These are phyloP conservation scores for Malurus splendens DNA, from an alignment of 2,797 vertebrate species.

Conservation along the genomic window DNA sequence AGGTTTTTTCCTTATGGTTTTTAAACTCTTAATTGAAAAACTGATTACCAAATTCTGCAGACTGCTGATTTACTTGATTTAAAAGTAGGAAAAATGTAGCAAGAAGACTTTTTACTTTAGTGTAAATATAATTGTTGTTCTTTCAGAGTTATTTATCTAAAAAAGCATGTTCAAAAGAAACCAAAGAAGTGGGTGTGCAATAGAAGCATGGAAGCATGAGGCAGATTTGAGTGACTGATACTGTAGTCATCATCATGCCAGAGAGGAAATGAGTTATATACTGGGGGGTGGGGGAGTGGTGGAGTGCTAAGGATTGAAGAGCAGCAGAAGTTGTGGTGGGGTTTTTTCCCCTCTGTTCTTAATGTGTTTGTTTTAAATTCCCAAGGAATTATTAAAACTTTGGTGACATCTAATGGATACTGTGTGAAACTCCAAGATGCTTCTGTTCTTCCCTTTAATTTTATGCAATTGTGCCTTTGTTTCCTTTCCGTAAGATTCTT, in stretches of 20 bases:
- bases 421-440: constrained; percentile 66
- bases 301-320: background rate
- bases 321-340: background rate
- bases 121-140: constrained; percentile 14
- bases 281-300: background rate
- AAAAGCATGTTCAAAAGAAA: constrained; percentile 51
- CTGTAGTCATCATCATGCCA: background rate
- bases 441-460: constrained; percentile 54
- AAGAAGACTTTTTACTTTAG: background rate
- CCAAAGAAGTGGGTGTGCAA: constrained; percentile 77
- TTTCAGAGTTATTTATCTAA: constrained; percentile 50
- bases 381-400: constrained; percentile 68
- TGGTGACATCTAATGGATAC: constrained; percentile 72
- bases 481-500: constrained; percentile 16
- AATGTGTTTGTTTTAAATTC: constrained; percentile 53
- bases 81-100: constrained; percentile 44
- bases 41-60: constrained; percentile 24
- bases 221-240: constrained; percentile 9
- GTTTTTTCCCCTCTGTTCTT: background rate
- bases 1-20: background rate
- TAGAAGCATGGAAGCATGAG: constrained; percentile 62
- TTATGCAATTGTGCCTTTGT: constrained; percentile 59
- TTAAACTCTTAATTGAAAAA: constrained; percentile 23
- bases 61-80: constrained; percentile 59
- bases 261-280: background rate